phyloP scores from a whole-genome alignment of 2,888 invertebrate species.

The Drosophila affinis region DNA sequence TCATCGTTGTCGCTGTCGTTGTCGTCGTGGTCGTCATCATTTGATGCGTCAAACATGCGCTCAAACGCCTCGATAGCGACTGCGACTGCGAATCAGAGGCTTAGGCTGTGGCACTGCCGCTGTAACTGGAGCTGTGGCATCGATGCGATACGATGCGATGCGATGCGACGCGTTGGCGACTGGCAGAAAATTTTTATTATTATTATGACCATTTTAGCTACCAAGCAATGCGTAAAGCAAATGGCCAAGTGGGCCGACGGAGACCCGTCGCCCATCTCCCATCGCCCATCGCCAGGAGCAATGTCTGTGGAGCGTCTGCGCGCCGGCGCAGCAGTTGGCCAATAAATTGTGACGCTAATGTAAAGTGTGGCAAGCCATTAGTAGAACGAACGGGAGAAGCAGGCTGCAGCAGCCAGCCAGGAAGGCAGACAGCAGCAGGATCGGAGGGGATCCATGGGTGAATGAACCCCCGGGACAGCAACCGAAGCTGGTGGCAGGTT shows the following conservation, averaged over 20 bases:
- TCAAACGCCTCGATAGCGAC: conserved; percentile 68
- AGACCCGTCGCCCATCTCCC: conserved; percentile 1
- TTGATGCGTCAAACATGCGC: conserved; percentile 79
- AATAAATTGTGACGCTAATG: conserved; percentile 79
- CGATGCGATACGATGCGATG: conserved; percentile 11
- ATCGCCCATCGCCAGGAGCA: conserved; percentile 8
- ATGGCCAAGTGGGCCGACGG: conserved; percentile 59
- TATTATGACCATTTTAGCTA: conserved; percentile 78
- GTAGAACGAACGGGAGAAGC: conserved; percentile 42
- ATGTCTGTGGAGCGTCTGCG: conserved; percentile 59
- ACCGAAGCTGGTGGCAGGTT: conserved; percentile 23
- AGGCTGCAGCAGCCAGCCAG: neutral
- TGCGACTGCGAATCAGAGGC: conserved; percentile 28
- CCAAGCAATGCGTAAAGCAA: conserved; percentile 74
- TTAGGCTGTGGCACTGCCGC: neutral
- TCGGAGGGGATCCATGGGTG: conserved; percentile 50
- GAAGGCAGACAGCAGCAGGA: conserved; percentile 41
- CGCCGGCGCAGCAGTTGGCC: conserved; percentile 57
- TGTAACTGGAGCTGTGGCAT: conserved; percentile 20
- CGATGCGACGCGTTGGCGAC: conserved; percentile 33
- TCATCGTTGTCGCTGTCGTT: conserved; percentile 20
- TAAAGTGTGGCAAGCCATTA: conserved; percentile 80
- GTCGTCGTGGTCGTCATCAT: conserved; percentile 42
- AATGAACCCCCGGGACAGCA: conserved; percentile 61
- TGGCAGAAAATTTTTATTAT: conserved; percentile 76